A percentile compares a stretch with the other conserved stretches of the same genome.
phyloP scores from a whole-genome alignment of 1,140 invertebrate species.

The Planococcus citri region DNA sequence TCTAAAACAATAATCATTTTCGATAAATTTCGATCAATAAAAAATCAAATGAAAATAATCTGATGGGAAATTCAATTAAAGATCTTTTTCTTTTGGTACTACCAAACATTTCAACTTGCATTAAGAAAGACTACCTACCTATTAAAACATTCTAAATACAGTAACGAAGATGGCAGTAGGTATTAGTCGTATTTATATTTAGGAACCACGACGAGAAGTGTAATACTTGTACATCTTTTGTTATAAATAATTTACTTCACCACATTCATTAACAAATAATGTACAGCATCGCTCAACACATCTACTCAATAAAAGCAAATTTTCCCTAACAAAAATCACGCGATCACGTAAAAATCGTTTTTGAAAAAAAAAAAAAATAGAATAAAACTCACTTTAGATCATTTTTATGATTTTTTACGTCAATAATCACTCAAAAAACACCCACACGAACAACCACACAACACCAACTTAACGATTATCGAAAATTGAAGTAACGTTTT shows the following conservation, averaged over 20 bases:
- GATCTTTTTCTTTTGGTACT: no score
- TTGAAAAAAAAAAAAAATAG: no score
- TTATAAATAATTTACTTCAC: slow-evolving; percentile 9
- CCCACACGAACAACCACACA: neutral
- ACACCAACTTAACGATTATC: no score
- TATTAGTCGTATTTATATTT: neutral
- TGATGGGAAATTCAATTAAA: no score
- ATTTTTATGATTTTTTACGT: neutral
- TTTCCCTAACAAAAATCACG: neutral
- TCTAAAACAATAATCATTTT: no score
- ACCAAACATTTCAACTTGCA: no score
- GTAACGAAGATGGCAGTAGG: no score
- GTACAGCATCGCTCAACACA: neutral
- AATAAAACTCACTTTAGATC: neutral
- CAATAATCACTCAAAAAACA: neutral
- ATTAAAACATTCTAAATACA: no score
- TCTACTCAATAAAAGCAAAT: neutral
- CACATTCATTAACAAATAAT: neutral
- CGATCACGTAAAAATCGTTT: neutral
- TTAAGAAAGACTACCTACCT: no score
- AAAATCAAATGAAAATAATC: no score
- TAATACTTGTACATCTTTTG: neutral
- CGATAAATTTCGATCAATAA: no score
- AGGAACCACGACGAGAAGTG: neutral
- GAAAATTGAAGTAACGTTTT: no score